Evolutionary conservation across 2,113 vertebrate species (phyloP), one percentile per base, ranked within the genome.

Genomic region (Gobius niger): DNA sequence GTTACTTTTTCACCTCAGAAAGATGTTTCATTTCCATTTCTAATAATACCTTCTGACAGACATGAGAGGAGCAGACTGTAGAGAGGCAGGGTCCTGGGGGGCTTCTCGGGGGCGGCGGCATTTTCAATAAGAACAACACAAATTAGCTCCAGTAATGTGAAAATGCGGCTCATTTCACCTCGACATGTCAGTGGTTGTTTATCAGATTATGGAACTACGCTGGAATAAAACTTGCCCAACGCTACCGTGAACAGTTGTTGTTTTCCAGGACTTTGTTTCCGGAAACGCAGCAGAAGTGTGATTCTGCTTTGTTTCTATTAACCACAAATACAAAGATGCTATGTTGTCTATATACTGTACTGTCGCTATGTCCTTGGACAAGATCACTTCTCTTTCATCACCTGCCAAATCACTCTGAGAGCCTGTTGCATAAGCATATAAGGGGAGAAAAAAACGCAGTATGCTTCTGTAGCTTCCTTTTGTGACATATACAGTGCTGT

Each of bases 11-110:
- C 54, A 41, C 13, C 56, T 59, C 24, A 59, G 12, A 15, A 6
- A 57, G 56, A 60, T 40, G 14, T 60, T 60, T 42, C 57, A 42
- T 60, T 42, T 60, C 57, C 57, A 42, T 42, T 7, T 41, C 57
- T 60, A 60, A 42, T 57, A 57, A 57, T 40, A 57, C 54, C 14
- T 60, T 19, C 40, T 60, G 57, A 42, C n/a, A 41, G 15, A 60
- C 57, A 42, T 60, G 13, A 60, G 40, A 44, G 40, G 40, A n/a
- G 57, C 14, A 44, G 57, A 60, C 57, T 15, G 56, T 40, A 60
- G 56, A 9, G 24, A 7, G 57, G 19, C 53, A 24, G 53, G 4
- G 34, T 60, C 57, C 57, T 42, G 56, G 40, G 57, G 57, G 40
- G 41, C 34, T 3, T 34, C 24, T 12, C 12, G 34, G 54, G 5